Conservation (phyloP, 2,888 invertebrate species). For the Prenolepis imparis region DNA sequence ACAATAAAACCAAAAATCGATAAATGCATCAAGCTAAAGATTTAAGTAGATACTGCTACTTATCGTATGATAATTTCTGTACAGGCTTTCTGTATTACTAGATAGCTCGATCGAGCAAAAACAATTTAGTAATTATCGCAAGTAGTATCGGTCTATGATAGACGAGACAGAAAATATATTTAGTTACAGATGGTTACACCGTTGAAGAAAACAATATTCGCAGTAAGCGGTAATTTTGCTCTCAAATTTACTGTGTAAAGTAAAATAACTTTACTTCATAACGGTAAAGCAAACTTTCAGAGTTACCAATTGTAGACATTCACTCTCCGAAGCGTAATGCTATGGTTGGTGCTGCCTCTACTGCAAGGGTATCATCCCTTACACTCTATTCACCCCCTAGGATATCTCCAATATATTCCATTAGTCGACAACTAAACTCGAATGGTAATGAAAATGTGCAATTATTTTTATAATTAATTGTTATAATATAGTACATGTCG, state of each 20-base stretch:
- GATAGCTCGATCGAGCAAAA: not conserved
- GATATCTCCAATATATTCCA: not conserved
- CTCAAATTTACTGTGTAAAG: not conserved
- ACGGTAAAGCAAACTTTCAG: constrained; percentile 18
- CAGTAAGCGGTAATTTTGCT: constrained; percentile 21
- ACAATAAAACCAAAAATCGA: constrained; percentile 19
- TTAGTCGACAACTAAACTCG: constrained; percentile 32
- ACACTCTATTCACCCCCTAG: not conserved
- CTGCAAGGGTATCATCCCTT: constrained; percentile 34
- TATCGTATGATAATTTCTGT: constrained; percentile 22
- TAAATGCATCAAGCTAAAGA: constrained; percentile 20
- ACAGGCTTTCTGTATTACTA: constrained; percentile 1
- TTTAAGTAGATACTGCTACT: not conserved
- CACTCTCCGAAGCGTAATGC: not conserved
- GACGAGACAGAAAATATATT: not conserved
- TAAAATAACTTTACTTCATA: not conserved
- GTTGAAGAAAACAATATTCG: not conserved
- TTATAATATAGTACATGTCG: not conserved
- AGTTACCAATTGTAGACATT: constrained; percentile 9
- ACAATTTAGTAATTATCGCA: not conserved
- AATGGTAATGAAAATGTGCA: not conserved
- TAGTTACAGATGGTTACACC: not conserved
- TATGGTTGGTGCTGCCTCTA: constrained; percentile 35
- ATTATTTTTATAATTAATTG: not conserved
- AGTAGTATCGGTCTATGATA: not conserved